Percentiles rank a stretch among this genome's conserved stretches.
Evolutionary conservation across 2,797 vertebrate genomes (phyloP).

Genomic region (Odontamblyopus rebecca): DNA sequence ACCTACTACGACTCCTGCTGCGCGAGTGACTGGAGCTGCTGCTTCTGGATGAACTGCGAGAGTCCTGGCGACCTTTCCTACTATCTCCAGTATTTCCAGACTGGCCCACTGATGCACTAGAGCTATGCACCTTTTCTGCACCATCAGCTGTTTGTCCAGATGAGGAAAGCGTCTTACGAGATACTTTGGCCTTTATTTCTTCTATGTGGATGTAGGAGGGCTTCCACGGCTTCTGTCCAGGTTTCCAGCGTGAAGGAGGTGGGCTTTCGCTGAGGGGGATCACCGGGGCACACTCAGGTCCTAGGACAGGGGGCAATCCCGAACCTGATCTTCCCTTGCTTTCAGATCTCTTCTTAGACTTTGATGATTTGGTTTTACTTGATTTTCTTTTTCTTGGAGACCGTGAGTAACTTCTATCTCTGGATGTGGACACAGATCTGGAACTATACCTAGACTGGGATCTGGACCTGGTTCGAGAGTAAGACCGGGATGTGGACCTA

Average conservation of each 20-base stretch:
- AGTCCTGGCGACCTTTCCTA: conserved; percentile 74
- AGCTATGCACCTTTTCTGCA: conserved; percentile 62
- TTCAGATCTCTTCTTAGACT: conserved; percentile 73
- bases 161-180: conserved; percentile 64
- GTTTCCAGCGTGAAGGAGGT: conserved; percentile 96
- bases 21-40: conserved; percentile 84
- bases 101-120: conserved; percentile 56
- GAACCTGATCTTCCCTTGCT: conserved; percentile 53
- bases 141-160: conserved; percentile 55
- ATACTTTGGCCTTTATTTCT: conserved; percentile 86
- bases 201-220: conserved; percentile 92
- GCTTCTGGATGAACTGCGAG: conserved; percentile 80
- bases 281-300: conserved; percentile 83
- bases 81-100: conserved; percentile 67
- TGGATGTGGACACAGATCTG: conserved; percentile 65
- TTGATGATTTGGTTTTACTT: conserved; percentile 69
- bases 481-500: conserved; percentile 74
- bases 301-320: conserved; percentile 57
- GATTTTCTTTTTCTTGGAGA: conserved; percentile 77
- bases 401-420: conserved; percentile 64
- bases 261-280: conserved; percentile 96
- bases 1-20: conserved; percentile 83
- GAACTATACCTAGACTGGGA: conserved; percentile 79
- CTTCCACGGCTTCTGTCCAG: conserved; percentile 97
- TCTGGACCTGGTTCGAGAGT: conserved; percentile 56